phyloP scores from a whole-genome alignment of 2,113 vertebrate genomes.

The Heloderma charlesbogerti region DNA sequence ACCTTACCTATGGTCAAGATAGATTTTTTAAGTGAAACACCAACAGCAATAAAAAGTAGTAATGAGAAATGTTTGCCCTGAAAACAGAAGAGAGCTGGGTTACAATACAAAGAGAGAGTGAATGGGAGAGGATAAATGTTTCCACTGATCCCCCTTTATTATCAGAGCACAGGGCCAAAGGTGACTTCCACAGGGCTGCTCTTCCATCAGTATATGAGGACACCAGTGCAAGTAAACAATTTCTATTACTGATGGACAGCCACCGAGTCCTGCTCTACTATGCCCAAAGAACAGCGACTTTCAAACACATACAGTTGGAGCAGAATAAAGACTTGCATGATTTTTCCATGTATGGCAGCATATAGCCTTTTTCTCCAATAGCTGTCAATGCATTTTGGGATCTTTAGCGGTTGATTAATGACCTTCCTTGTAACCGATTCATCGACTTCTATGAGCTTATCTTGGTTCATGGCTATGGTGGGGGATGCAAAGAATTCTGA shows the following conservation, averaged over 20 bases:
- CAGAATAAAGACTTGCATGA: background rate
- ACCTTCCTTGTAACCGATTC: background rate
- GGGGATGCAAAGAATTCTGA: background rate
- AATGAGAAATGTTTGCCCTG: conserved; percentile 52
- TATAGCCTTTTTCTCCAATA: background rate
- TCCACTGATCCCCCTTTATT: background rate
- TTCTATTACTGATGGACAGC: conserved; percentile 7
- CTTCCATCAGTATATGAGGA: background rate
- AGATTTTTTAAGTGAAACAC: conserved; percentile 52
- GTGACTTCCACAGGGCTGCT: background rate
- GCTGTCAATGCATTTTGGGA: background rate
- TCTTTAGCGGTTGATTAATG: background rate
- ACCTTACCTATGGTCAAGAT: conserved; percentile 51
- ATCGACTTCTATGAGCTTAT: background rate
- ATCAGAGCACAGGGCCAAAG: conserved; percentile 4
- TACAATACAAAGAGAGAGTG: conserved; percentile 22
- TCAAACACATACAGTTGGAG: background rate
- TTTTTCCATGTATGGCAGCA: background rate
- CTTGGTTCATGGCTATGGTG: background rate
- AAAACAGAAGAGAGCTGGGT: conserved; percentile 42
- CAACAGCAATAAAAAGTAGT: conserved; percentile 63
- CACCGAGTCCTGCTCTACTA: too few species aligned
- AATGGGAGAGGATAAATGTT: background rate
- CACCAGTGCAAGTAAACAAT: background rate
- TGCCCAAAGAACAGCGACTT: background rate